These are phyloP conservation scores for Actinia equina DNA, from an alignment of 64 coral and sea anemone species.

Conservation along the genomic window DNA sequence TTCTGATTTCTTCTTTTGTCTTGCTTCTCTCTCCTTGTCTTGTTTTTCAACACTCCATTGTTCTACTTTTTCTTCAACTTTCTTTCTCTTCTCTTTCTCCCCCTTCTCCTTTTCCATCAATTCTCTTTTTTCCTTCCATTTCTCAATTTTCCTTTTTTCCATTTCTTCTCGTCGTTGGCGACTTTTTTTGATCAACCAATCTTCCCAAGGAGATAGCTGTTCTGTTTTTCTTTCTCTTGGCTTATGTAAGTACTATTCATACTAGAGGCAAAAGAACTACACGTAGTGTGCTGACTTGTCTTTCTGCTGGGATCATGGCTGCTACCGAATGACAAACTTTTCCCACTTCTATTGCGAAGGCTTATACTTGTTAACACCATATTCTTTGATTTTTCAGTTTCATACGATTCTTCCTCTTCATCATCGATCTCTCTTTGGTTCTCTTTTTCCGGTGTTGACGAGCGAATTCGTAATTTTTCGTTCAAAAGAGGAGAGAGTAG, in stretches of 20 bases:
- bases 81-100: slow-evolving; percentile 32
- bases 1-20: slow-evolving; percentile 9
- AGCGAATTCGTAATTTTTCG: not conserved
- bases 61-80: slow-evolving; percentile 42
- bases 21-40: slow-evolving; percentile 30
- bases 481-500: slow-evolving; percentile 60
- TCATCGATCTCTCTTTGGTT: not conserved
- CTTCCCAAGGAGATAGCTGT: slow-evolving; percentile 72
- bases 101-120: slow-evolving; percentile 26
- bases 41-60: slow-evolving; percentile 69
- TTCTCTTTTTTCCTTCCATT: slow-evolving; percentile 46
- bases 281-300: slow-evolving; percentile 5
- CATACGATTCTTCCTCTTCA: not conserved
- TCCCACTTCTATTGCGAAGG: not conserved
- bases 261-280: slow-evolving; percentile 29
- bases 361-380: slow-evolving; percentile 15
- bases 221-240: slow-evolving; percentile 11
- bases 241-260: not conserved
- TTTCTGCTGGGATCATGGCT: not conserved
- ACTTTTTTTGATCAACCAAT: slow-evolving; percentile 76
- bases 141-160: slow-evolving; percentile 42
- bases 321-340: not conserved
- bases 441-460: slow-evolving; percentile 4
- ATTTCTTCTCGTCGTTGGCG: slow-evolving; percentile 67
- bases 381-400: slow-evolving; percentile 21